Evolutionary conservation across 2,113 vertebrate species (phyloP).

Genomic region (Cryptoleucopteryx plumbea): DNA sequence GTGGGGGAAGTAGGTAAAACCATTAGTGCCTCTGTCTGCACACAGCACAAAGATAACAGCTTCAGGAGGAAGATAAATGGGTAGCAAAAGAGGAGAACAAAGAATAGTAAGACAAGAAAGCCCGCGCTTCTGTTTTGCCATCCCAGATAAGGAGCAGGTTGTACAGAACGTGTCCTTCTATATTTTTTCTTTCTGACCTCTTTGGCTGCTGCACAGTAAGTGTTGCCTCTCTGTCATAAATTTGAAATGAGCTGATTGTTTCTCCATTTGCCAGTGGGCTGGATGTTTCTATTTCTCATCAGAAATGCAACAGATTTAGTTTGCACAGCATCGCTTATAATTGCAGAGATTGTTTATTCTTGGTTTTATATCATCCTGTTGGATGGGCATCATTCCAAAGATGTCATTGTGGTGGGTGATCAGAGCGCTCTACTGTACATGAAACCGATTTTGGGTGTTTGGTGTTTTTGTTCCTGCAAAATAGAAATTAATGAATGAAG

Average conservation of each 20-base stretch:
- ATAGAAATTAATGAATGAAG: neutral
- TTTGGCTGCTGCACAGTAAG: neutral
- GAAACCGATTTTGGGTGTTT: neutral
- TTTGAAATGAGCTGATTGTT: neutral
- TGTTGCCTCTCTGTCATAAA: neutral
- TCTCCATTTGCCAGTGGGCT: neutral
- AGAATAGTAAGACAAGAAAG: neutral
- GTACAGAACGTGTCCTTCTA: neutral
- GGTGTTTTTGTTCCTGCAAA: neutral
- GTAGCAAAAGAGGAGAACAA: neutral
- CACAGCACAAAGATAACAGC: neutral
- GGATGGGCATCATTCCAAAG: neutral
- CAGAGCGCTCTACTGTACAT: neutral
- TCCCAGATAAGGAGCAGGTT: neutral
- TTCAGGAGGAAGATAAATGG: neutral
- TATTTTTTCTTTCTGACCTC: neutral
- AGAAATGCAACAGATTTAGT: neutral
- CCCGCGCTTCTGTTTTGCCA: neutral
- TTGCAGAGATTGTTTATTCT: neutral
- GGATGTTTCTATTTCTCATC: neutral
- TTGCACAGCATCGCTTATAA: neutral
- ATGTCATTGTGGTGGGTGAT: neutral
- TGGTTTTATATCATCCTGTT: neutral
- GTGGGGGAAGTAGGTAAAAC: neutral
- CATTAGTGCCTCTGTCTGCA: neutral